These are phyloP conservation scores for Cyclura pinguis DNA, from an alignment of 2,797 vertebrate genomes.

Conservation along the genomic window DNA sequence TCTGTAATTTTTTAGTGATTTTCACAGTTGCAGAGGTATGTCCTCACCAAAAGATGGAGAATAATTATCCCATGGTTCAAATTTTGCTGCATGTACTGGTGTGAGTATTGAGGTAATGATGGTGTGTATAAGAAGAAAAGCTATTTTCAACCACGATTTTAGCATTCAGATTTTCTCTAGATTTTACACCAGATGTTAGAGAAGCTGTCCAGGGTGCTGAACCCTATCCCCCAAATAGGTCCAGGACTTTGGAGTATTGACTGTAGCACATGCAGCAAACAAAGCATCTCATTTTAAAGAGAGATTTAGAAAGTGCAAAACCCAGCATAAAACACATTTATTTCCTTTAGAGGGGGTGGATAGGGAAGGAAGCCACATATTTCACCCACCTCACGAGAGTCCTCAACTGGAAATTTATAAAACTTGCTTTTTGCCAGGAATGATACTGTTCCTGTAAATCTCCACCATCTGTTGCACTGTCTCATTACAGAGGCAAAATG, in stretches of 20 bases:
- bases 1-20: neutral
- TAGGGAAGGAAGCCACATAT: constrained; percentile 51
- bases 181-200: no score
- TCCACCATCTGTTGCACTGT: constrained; percentile 75
- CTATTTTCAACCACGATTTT: no score
- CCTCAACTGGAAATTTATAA: constrained; percentile 66
- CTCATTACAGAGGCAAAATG: constrained; percentile 66
- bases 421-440: constrained; percentile 67
- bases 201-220: no score
- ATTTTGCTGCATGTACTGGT: no score
- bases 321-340: constrained; percentile 18
- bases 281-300: constrained; percentile 28
- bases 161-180: no score
- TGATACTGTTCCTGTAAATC: constrained; percentile 72
- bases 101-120: no score
- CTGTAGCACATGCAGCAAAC: neutral
- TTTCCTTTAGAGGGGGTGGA: neutral
- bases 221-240: no score
- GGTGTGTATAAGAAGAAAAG: no score
- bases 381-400: constrained; percentile 48
- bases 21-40: no score
- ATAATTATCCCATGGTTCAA: no score
- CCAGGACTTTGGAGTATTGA: neutral
- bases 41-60: no score
- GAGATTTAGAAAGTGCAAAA: constrained; percentile 7